A percentile compares a stretch with the other conserved stretches of the same genome.
These are phyloP conservation scores for Chaetodon trifascialis DNA, from an alignment of 2,113 vertebrate genomes.

Conservation along the genomic window DNA sequence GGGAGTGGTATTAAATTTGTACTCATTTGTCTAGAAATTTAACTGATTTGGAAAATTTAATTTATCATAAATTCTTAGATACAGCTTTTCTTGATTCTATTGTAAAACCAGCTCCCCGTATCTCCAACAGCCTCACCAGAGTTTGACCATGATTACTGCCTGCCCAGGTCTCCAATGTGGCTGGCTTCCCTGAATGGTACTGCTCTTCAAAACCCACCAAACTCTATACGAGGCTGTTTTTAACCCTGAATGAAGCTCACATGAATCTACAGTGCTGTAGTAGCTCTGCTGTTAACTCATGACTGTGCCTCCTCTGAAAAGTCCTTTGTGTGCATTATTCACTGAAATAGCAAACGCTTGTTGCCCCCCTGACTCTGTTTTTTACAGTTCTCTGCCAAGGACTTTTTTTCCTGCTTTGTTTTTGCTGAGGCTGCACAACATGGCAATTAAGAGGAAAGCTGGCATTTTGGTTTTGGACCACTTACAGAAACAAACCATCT, in stretches of 20 bases:
- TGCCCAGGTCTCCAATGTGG: constrained; percentile 83
- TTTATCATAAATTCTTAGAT: constrained; percentile 50
- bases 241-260: constrained; percentile 52
- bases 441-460: constrained; percentile 70
- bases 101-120: constrained; percentile 83
- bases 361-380: constrained; percentile 68
- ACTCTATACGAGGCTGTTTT: constrained; percentile 66
- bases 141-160: constrained; percentile 88
- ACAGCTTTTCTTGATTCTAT: constrained; percentile 68
- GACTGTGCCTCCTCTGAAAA: constrained; percentile 51
- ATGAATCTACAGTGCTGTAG: constrained; percentile 47
- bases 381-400: constrained; percentile 60
- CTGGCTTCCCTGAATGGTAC: constrained; percentile 85
- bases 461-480: constrained; percentile 65
- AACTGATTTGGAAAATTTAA: constrained; percentile 33
- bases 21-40: constrained; percentile 31
- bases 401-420: constrained; percentile 32
- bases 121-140: constrained; percentile 85
- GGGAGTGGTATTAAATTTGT: constrained; percentile 62
- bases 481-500: constrained; percentile 56
- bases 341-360: constrained; percentile 51
- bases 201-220: constrained; percentile 75
- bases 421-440: constrained; percentile 71
- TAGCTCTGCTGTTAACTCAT: constrained; percentile 59
- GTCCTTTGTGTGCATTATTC: constrained; percentile 55